Evolutionary conservation across 35 echinoderm and acorn worm species (phyloP).

Genomic region (Lytechinus pictus): DNA sequence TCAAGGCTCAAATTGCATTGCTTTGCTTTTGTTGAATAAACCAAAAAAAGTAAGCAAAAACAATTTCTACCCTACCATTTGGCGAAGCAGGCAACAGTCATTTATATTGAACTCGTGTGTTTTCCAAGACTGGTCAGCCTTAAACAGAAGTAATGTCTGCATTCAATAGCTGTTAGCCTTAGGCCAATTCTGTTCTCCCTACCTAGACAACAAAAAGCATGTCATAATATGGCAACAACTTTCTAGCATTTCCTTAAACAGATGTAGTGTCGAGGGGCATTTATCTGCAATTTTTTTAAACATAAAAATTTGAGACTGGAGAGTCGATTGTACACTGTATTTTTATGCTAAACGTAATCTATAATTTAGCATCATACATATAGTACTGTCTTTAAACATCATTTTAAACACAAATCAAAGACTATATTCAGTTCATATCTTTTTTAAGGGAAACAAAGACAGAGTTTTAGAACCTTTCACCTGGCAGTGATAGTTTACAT

Average conservation of each 20-base stretch:
- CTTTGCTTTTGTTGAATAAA: not conserved
- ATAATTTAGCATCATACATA: not conserved
- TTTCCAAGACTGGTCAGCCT: not conserved
- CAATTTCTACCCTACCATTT: not conserved
- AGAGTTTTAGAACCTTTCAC: not conserved
- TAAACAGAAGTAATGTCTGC: not conserved
- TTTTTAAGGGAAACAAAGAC: not conserved
- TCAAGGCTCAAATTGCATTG: not conserved
- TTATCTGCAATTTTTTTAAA: too few relatives aligned
- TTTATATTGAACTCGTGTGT: not conserved
- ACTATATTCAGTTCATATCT: not conserved
- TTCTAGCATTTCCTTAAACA: not conserved
- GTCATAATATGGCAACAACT: not conserved
- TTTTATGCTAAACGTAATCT: not conserved
- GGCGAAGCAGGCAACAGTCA: not conserved
- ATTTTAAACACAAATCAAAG: not conserved
- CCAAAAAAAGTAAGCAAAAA: not conserved
- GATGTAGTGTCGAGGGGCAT: not conserved
- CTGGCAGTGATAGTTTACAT: constrained; percentile 6
- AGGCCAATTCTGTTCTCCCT: not conserved
- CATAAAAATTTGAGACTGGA: not conserved
- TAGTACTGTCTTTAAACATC: not conserved
- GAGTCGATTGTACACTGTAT: not conserved
- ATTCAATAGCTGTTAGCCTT: not conserved
- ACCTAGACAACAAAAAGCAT: not conserved